A percentile compares a stretch with the other conserved stretches of the same genome.
Conservation (phyloP, 37 sponge, comb jelly and placozoan genomes). For the Mnemiopsis leidyi region DNA sequence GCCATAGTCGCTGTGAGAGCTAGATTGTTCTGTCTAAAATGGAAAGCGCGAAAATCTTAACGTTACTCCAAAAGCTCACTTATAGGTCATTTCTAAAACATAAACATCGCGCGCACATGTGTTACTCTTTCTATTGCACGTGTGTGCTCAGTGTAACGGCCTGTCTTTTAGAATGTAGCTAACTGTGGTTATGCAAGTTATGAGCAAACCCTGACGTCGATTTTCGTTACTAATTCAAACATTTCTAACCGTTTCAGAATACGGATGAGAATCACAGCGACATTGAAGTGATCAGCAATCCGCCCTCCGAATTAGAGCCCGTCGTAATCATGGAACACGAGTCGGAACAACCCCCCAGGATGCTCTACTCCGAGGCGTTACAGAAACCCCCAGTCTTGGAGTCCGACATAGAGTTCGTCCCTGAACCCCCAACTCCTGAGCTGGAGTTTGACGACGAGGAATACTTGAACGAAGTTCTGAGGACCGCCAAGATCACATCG, state of each 20-base stretch:
- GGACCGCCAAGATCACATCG: neutral
- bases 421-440: neutral
- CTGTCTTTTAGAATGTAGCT: too few species aligned
- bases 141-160: neutral
- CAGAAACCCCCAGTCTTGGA: neutral
- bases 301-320: neutral
- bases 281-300: slow-evolving; percentile 58
- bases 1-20: neutral
- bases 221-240: neutral
- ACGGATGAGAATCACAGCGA: slow-evolving; percentile 25
- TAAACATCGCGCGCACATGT: neutral
- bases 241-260: slow-evolving; percentile 6
- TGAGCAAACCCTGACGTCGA: too few species aligned
- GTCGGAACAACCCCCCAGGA: neutral
- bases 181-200: too few species aligned
- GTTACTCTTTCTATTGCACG: neutral
- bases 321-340: neutral
- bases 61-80: neutral
- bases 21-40: neutral
- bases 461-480: slow-evolving; percentile 14
- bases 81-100: neutral
- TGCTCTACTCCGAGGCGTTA: slow-evolving; percentile 22
- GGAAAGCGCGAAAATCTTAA: neutral
- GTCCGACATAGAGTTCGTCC: slow-evolving; percentile 31
- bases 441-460: slow-evolving; percentile 60